phyloP scores from a whole-genome alignment of 1,140 invertebrate genomes.

The Drosophila albomicans region DNA sequence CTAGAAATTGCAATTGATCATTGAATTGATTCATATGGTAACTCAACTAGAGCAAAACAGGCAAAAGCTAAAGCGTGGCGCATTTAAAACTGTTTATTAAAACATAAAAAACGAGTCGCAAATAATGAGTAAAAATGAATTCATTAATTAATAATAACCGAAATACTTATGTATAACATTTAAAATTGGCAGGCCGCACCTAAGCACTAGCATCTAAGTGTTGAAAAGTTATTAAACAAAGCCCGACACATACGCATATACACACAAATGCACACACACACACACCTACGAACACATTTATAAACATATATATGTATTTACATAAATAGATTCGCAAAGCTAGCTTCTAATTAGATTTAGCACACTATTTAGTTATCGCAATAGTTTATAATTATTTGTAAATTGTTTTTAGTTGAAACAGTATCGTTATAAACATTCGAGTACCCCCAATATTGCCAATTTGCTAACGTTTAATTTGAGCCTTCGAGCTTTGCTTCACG shows the following conservation, averaged over 20 bases:
- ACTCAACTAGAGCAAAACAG: constrained; percentile 14
- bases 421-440: constrained; percentile 9
- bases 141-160: constrained; percentile 43
- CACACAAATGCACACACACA: constrained; percentile 38
- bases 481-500: constrained; percentile 60
- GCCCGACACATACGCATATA: constrained; percentile 32
- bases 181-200: constrained; percentile 71
- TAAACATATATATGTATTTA: constrained; percentile 35
- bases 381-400: constrained; percentile 80
- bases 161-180: constrained; percentile 49
- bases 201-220: constrained; percentile 78
- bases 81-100: constrained; percentile 38
- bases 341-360: constrained; percentile 74
- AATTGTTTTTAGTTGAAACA: constrained; percentile 63
- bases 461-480: constrained; percentile 39
- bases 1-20: constrained; percentile 10
- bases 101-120: constrained; percentile 26
- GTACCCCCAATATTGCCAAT: constrained; percentile 1
- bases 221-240: constrained; percentile 76
- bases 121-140: constrained; percentile 43
- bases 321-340: constrained; percentile 51
- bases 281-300: constrained; percentile 38
- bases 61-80: constrained; percentile 8
- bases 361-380: constrained; percentile 78
- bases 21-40: constrained; percentile 13